Conservation (phyloP, 1,140 invertebrate genomes). For the Hetaerina americana region DNA sequence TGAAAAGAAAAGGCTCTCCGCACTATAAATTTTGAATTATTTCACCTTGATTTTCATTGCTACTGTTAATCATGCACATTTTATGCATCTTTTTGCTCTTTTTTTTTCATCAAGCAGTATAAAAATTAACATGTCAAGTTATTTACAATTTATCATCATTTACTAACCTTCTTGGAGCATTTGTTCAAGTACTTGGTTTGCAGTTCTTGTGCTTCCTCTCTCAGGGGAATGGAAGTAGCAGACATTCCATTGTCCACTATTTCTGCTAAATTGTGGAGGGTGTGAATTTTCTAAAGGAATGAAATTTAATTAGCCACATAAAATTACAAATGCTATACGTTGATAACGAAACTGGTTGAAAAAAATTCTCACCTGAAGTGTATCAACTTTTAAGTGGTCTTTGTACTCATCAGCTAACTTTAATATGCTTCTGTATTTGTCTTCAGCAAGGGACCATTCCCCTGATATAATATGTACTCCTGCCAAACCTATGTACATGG, state of each 20-base stretch:
- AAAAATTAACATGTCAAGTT: no score
- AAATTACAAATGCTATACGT: neutral
- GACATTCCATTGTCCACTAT: slow-evolving; percentile 25
- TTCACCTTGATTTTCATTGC: no score
- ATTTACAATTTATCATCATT: no score
- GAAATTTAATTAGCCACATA: neutral
- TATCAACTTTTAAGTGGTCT: slow-evolving; percentile 37
- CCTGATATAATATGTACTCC: slow-evolving; percentile 44
- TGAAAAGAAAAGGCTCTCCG: no score
- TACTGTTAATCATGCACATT: no score
- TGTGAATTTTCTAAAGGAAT: slow-evolving; percentile 45
- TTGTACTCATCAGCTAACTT: slow-evolving; percentile 38
- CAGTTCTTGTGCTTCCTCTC: slow-evolving; percentile 35
- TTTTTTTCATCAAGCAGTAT: no score
- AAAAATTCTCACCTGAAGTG: slow-evolving; percentile 29
- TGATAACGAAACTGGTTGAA: neutral
- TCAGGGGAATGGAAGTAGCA: slow-evolving; percentile 35
- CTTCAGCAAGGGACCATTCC: slow-evolving; percentile 38
- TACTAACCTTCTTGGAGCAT: slow-evolving; percentile 22
- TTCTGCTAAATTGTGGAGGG: slow-evolving; percentile 51
- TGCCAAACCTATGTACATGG: slow-evolving; percentile 38
- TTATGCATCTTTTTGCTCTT: no score
- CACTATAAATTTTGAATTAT: no score
- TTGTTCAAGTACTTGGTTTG: slow-evolving; percentile 47
- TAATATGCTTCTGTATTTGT: slow-evolving; percentile 46